A percentile compares a stretch with the other conserved stretches of the same genome.
These are phyloP conservation scores for Cyclargus thomasi DNA, from an alignment of 1,140 invertebrate species.

Conservation along the genomic window DNA sequence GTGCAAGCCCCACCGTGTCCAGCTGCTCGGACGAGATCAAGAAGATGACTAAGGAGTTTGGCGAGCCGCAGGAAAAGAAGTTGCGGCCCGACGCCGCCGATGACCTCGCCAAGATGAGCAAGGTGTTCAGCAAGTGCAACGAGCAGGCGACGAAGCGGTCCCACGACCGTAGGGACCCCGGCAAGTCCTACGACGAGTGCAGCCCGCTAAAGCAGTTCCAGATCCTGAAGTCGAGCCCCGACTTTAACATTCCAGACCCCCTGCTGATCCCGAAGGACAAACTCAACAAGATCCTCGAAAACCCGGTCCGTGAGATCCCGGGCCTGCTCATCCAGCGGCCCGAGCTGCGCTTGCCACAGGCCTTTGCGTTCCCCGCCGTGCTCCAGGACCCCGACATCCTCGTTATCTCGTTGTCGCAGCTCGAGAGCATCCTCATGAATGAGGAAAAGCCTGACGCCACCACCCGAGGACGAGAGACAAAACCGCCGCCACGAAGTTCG, in stretches of 20 bases:
- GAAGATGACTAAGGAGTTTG: slow-evolving; percentile 67
- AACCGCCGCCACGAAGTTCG: slow-evolving; percentile 60
- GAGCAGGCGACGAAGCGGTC: slow-evolving; percentile 46
- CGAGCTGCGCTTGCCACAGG: slow-evolving; percentile 82
- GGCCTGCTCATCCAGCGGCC: slow-evolving; percentile 81
- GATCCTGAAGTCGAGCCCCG: slow-evolving; percentile 80
- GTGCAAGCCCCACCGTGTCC: slow-evolving; percentile 76
- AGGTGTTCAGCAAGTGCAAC: slow-evolving; percentile 64
- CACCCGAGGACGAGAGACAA: slow-evolving; percentile 46
- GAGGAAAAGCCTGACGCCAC: slow-evolving; percentile 74
- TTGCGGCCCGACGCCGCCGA: slow-evolving; percentile 69
- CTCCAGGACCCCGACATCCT: slow-evolving; percentile 86
- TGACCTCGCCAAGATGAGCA: slow-evolving; percentile 58
- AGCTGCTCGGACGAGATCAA: slow-evolving; percentile 78
- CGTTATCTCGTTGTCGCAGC: slow-evolving; percentile 84
- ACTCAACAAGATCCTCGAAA: slow-evolving; percentile 81
- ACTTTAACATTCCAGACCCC: slow-evolving; percentile 85
- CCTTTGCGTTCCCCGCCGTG: slow-evolving; percentile 81
- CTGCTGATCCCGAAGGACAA: slow-evolving; percentile 85
- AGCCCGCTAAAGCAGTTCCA: slow-evolving; percentile 84
- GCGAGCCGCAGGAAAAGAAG: slow-evolving; percentile 77
- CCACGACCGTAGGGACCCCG: slow-evolving; percentile 31
- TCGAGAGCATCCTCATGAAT: slow-evolving; percentile 82
- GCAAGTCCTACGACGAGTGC: slow-evolving; percentile 70
- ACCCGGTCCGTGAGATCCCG: slow-evolving; percentile 85